phyloP scores from a whole-genome alignment of 2,113 vertebrate species.

The Embiotoca jacksoni region DNA sequence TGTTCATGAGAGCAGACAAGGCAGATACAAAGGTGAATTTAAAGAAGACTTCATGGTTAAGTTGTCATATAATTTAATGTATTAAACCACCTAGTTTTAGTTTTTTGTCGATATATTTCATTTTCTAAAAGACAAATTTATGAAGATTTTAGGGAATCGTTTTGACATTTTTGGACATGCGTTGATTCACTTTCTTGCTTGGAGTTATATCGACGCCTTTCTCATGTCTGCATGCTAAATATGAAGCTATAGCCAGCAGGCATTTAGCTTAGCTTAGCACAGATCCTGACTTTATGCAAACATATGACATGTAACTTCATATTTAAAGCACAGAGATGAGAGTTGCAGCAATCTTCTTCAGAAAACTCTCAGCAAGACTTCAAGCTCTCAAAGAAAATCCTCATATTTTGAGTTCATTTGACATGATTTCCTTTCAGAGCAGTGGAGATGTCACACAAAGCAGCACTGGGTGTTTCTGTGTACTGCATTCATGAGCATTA shows the following conservation, averaged over 20 bases:
- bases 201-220: background rate
- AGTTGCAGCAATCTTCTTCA: background rate
- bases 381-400: too few relatives aligned
- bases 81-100: too few relatives aligned
- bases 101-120: too few relatives aligned
- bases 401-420: too few relatives aligned
- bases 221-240: background rate
- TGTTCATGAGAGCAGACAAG: constrained; percentile 87
- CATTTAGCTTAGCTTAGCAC: background rate
- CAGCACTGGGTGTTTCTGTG: background rate
- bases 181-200: too few relatives aligned
- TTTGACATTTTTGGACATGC: background rate
- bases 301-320: background rate
- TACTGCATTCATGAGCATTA: constrained; percentile 7
- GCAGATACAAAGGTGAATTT: constrained; percentile 76
- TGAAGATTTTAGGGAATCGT: too few relatives aligned
- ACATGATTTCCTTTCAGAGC: background rate
- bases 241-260: background rate
- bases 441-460: background rate
- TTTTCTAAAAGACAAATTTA: too few relatives aligned
- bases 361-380: too few relatives aligned
- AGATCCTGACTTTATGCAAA: background rate
- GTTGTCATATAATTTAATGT: background rate
- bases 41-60: background rate
- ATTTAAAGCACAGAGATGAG: background rate